These are phyloP conservation scores for Nasua narica DNA, from an alignment of 2,797 vertebrate species.

Conservation along the genomic window DNA sequence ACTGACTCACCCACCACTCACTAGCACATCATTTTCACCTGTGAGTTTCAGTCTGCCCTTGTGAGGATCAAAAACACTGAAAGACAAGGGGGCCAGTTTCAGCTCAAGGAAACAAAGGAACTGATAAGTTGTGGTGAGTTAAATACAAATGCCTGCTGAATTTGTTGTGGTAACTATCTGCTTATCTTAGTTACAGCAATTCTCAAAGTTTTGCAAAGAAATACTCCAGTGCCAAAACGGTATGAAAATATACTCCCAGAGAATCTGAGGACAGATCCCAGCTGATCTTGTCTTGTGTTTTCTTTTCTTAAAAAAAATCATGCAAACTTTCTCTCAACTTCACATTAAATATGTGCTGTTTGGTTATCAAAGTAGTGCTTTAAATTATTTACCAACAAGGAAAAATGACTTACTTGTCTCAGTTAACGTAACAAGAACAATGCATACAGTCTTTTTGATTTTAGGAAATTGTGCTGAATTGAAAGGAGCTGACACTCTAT, in stretches of 20 bases:
- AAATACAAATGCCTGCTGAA: not conserved
- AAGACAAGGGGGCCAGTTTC: not conserved
- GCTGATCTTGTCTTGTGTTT: not conserved
- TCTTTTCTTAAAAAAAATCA: not conserved
- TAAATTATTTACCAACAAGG: slow-evolving; percentile 13
- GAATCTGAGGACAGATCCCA: not conserved
- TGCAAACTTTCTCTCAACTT: not conserved
- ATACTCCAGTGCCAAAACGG: not conserved
- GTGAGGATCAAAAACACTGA: not conserved
- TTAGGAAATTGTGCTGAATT: slow-evolving; percentile 13
- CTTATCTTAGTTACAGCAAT: not conserved
- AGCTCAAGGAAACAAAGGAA: not conserved
- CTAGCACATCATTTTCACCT: not conserved
- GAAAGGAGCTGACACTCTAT: not conserved
- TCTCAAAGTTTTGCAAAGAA: not conserved
- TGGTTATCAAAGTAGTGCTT: slow-evolving; percentile 6
- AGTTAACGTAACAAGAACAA: slow-evolving; percentile 1
- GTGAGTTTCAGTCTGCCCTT: not conserved
- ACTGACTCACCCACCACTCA: not conserved
- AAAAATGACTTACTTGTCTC: not conserved
- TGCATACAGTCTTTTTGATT: slow-evolving; percentile 4
- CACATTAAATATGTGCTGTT: not conserved
- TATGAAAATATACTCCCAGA: not conserved
- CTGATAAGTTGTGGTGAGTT: not conserved
- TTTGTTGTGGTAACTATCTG: not conserved